Evolutionary conservation across 2,888 invertebrate species (phyloP), one percentile per base, ranked within the genome.

Genomic region (Gasteruption jaculator): DNA sequence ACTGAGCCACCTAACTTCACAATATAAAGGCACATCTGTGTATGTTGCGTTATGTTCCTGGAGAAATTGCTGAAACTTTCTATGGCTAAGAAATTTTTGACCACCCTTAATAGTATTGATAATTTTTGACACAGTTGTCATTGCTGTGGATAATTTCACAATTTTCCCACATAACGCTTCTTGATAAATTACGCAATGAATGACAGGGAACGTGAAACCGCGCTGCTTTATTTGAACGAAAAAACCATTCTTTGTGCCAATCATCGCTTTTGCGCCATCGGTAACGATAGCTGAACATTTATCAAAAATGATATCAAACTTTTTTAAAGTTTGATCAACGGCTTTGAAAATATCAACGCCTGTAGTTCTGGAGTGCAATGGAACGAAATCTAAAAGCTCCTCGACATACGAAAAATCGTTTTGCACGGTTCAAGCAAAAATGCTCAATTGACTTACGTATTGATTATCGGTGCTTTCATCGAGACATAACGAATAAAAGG

Each of bases 121-220:
- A 20, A 44, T 44, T 35, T 30, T 35, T 4, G 20, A 14, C 3
- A 39, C 35, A 8, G 7, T 5, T 7, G 15, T 10, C 35, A 35
- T 43, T 6, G 22, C 27, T 7, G 7, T 10, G 8, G 12, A 18
- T n/a, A 43, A 30, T 19, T 14, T 12, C 15, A 7, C 18, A 8
- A 18, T 15, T 30, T 35, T 35, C 1, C 39, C 25, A 39, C 35
- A 39, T n/a, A 43, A 22, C 6, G 41, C 21, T 38, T 41, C 32
- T 25, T 45, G 41, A 19, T 45, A 35, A 29, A 45, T 41, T 3
- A 41, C 25, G 14, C 41, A 45, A 14, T 41, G 34, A 4, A 30
- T n/a, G n/a, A n/a, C n/a, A n/a, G n/a, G n/a, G n/a, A n/a, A n/a
- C n/a, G n/a, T n/a, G n/a, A n/a, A n/a, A n/a, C n/a, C n/a, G n/a